These are phyloP conservation scores for Acanthosepion esculentum DNA, from an alignment of 2,888 invertebrate species.

Conservation along the genomic window DNA sequence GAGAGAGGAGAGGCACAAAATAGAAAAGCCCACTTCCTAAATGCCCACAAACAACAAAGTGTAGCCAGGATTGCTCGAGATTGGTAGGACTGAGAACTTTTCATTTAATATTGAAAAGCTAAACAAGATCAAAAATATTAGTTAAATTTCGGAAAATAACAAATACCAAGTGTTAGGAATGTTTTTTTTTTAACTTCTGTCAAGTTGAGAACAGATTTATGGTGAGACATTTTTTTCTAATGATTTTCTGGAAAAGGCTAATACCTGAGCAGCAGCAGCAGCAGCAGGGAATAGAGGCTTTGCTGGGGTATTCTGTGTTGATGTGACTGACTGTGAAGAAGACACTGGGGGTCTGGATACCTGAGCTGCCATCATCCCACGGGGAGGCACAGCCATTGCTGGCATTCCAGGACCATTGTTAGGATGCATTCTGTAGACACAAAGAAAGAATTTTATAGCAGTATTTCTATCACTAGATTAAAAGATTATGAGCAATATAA, in stretches of 20 bases:
- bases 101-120: no score
- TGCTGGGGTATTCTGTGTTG: slow-evolving; percentile 60
- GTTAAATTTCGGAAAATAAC: no score
- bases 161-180: no score
- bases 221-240: not conserved
- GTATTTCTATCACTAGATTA: not conserved
- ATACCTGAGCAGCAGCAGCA: slow-evolving; percentile 67
- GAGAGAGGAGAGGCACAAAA: no score
- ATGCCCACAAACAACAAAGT: no score
- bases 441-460: not conserved
- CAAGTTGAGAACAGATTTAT: not conserved
- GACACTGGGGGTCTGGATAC: slow-evolving; percentile 40
- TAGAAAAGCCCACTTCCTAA: no score
- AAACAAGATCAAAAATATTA: no score
- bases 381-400: slow-evolving; percentile 60
- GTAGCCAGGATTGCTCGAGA: no score
- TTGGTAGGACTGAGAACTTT: no score
- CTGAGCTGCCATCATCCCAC: slow-evolving; percentile 53
- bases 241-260: slow-evolving; percentile 39
- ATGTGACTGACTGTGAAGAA: slow-evolving; percentile 55
- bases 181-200: not conserved
- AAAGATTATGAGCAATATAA: not conserved
- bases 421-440: slow-evolving; percentile 55
- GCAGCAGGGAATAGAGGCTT: slow-evolving; percentile 69
- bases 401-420: slow-evolving; percentile 55